Evolutionary conservation across 1,140 invertebrate species (phyloP).

Genomic region (Trachymyrmex septentrionalis): DNA sequence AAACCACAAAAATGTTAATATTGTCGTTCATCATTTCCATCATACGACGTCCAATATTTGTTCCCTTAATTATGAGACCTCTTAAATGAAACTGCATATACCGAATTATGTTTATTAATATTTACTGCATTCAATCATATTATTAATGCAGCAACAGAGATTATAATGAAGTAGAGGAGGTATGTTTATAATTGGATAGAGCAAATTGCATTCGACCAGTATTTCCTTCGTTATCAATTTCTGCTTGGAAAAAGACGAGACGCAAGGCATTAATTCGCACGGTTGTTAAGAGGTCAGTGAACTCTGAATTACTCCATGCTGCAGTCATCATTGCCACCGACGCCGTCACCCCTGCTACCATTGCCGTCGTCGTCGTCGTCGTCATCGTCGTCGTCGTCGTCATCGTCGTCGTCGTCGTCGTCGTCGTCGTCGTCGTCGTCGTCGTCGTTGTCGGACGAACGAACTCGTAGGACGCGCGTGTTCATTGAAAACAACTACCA

Average conservation of each 20-base stretch:
- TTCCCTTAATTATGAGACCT: neutral
- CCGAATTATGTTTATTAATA: neutral
- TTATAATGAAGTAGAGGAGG: neutral
- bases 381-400: constrained; percentile 24
- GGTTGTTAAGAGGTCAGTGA: constrained; percentile 81
- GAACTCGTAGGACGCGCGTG: constrained; percentile 71
- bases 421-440: neutral
- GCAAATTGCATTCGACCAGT: neutral
- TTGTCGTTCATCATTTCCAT: neutral
- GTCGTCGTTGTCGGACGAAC: constrained; percentile 73
- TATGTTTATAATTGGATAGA: neutral
- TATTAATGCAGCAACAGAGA: neutral
- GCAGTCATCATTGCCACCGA: constrained; percentile 68
- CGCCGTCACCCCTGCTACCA: neutral
- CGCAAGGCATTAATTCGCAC: constrained; percentile 77
- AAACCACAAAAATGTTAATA: constrained; percentile 42
- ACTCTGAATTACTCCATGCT: constrained; percentile 73
- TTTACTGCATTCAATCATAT: too few species aligned
- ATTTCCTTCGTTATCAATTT: constrained; percentile 20
- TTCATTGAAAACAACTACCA: constrained; percentile 77
- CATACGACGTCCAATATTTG: neutral
- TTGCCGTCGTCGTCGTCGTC: neutral
- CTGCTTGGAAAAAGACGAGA: constrained; percentile 19
- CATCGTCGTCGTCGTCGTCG: constrained; percentile 54
- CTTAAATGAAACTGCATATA: neutral